A percentile compares a stretch with the other conserved stretches of the same genome.
Conservation (phyloP, 2,113 vertebrate species). For the Sus scrofa region DNA sequence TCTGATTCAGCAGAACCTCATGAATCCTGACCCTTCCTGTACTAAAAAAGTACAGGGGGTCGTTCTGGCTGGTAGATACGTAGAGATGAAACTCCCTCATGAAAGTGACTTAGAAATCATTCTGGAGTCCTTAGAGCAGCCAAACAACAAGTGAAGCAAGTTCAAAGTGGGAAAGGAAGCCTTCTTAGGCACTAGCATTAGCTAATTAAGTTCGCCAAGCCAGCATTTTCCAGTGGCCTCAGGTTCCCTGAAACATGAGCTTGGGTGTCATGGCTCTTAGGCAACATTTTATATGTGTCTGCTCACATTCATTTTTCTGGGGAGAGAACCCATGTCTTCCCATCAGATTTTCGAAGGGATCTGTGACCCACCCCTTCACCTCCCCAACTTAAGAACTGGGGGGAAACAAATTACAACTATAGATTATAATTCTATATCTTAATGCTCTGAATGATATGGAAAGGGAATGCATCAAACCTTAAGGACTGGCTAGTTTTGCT, state of each 20-base stretch:
- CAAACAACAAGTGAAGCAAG: neutral
- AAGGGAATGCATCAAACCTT: neutral
- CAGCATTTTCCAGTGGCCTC: neutral
- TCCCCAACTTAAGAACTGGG: neutral
- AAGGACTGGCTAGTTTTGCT: neutral
- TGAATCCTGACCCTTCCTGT: conserved; percentile 43
- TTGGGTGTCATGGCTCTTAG: neutral
- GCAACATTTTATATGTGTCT: neutral
- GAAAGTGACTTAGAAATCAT: conserved; percentile 24
- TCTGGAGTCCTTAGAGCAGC: neutral
- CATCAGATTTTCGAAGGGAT: conserved; percentile 25
- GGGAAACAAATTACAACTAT: neutral
- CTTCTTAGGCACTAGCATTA: neutral
- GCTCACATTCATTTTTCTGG: neutral
- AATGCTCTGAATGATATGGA: neutral
- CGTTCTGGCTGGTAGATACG: neutral
- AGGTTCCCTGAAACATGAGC: neutral
- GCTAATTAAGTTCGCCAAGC: neutral
- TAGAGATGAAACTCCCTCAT: neutral
- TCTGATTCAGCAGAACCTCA: conserved; percentile 52
- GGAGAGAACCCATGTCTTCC: neutral
- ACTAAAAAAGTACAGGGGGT: neutral
- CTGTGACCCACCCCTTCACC: neutral
- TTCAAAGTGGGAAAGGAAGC: neutral
- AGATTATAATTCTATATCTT: neutral